Conservation (phyloP, 1,140 invertebrate species). For the Rhagoletis pomonella region DNA sequence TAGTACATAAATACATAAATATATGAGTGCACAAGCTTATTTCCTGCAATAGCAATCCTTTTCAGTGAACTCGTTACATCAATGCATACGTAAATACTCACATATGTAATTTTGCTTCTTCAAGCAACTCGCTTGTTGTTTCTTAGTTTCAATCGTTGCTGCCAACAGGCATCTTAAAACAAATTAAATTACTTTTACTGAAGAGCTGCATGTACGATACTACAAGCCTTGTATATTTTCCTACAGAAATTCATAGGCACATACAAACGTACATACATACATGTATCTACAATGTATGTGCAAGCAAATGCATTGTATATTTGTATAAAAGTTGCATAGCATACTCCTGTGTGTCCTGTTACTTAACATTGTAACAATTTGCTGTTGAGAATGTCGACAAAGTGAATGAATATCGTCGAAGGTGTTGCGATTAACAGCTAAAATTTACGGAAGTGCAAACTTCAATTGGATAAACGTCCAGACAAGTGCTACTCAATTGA, state of each 20-base stretch:
- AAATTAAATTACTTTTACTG: constrained; percentile 38
- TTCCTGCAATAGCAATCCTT: not conserved
- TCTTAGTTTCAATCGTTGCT: constrained; percentile 7
- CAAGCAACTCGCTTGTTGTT: not conserved
- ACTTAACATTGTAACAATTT: not conserved
- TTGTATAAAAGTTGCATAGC: not conserved
- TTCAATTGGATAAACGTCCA: not conserved
- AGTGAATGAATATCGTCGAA: not conserved
- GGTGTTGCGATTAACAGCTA: constrained; percentile 3
- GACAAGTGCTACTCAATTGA: not conserved
- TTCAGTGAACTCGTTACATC: not conserved
- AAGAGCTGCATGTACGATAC: constrained; percentile 56
- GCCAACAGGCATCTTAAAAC: constrained; percentile 39
- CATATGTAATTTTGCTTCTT: not conserved
- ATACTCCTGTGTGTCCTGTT: too few species aligned
- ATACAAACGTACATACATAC: not conserved
- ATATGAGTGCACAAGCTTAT: not conserved
- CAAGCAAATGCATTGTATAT: too few species aligned
- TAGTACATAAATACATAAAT: not conserved
- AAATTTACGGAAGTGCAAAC: not conserved
- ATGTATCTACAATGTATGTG: not conserved
- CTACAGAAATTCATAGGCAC: too few species aligned
- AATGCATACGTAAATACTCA: not conserved
- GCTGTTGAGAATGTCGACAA: not conserved
- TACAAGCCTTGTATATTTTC: not conserved